A percentile compares a stretch with the other conserved stretches of the same genome.
phyloP scores from a whole-genome alignment of 1,140 invertebrate species.

The Mycetomoellerius zeteki region DNA sequence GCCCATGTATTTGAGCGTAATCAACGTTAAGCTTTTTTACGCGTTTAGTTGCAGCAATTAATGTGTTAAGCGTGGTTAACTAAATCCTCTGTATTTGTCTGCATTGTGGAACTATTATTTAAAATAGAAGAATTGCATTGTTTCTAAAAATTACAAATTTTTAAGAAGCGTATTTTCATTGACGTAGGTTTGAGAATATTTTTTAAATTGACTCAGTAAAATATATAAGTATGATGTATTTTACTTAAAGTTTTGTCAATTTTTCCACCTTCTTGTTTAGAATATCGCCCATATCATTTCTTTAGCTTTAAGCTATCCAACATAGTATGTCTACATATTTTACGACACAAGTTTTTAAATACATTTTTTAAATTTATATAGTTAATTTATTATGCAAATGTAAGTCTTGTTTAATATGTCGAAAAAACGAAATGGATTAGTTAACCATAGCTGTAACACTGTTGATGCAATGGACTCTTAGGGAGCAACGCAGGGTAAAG shows the following conservation, averaged over 20 bases:
- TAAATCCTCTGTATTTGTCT: conserved; percentile 28
- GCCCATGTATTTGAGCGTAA: conserved; percentile 77
- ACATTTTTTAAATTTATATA: background rate
- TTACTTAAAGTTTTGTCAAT: conserved; percentile 20
- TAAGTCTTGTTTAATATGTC: background rate
- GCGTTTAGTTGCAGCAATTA: conserved; percentile 62
- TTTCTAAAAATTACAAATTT: conserved; percentile 27
- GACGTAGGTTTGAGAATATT: conserved; percentile 5
- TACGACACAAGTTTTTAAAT: background rate
- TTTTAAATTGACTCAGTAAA: background rate
- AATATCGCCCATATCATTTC: background rate
- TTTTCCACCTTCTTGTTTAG: background rate
- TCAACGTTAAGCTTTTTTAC: conserved; percentile 63
- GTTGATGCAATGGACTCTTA: conserved; percentile 46
- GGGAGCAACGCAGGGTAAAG: conserved; percentile 39
- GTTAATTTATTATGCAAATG: background rate
- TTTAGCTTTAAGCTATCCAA: conserved; percentile 15
- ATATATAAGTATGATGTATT: conserved; percentile 50
- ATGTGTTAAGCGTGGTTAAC: conserved; percentile 66
- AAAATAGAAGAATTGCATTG: conserved; percentile 30
- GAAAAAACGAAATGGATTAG: conserved; percentile 19
- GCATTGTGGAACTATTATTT: conserved; percentile 31
- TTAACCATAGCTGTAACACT: conserved; percentile 54
- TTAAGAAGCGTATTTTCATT: background rate
- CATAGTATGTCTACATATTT: background rate